A percentile compares a stretch with the other conserved stretches of the same genome.
These are phyloP conservation scores for Neotoma lepida DNA, from an alignment of 2,113 vertebrate species.

Conservation along the genomic window DNA sequence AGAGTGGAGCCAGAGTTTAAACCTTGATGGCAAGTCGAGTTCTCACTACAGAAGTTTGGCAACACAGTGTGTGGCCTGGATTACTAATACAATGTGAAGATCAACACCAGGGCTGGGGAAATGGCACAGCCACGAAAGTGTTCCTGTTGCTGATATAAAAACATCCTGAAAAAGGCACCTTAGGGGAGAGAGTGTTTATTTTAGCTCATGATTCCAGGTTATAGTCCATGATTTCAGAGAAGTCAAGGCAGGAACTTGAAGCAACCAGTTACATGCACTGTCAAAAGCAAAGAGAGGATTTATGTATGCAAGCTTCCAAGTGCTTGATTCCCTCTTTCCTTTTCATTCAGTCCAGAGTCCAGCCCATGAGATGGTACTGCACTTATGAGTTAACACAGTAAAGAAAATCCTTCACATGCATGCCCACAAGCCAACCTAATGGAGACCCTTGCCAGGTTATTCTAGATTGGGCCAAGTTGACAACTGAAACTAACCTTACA, in stretches of 20 bases:
- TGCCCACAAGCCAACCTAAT: background rate
- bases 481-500: background rate
- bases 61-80: background rate
- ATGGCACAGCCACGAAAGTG: too few relatives aligned
- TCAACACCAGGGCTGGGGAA: background rate
- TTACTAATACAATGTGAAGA: background rate
- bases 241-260: background rate
- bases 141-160: background rate
- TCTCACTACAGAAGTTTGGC: background rate
- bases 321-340: background rate
- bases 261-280: background rate
- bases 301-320: background rate
- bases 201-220: background rate
- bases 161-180: background rate
- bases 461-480: background rate
- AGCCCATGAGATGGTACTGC: background rate
- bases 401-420: background rate
- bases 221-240: too few relatives aligned
- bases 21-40: background rate
- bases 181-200: background rate
- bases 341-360: background rate
- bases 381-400: background rate
- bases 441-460: background rate
- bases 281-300: background rate
- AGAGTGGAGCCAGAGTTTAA: background rate